Base-by-base conservation (phyloP, 2,888 invertebrate genomes). In the Drosophila lacicola region DNA sequence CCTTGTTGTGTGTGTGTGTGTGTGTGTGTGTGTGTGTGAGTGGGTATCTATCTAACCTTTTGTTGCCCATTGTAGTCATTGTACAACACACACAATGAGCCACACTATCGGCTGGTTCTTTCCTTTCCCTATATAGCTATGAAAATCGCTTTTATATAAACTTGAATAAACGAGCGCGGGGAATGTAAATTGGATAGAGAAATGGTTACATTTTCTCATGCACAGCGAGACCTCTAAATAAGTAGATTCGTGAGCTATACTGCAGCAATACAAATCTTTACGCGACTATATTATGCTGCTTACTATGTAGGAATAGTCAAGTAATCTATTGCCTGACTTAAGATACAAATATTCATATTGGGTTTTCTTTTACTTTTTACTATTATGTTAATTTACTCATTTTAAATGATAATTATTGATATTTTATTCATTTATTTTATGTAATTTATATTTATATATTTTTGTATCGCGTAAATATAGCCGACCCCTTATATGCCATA, bases 111-210 rank as follows among this genome's bases (percentile, higher is more conserved):
- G 57, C 39, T 65, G 70, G 62, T 78, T 81, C 66, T 67, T 55
- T 69, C 61, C 63, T 29, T 53, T 47, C 44, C 45, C 44, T 54
- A 62, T 54, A 65, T 67, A 55, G 58, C 70, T 63, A 63, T 67
- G 67, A 74, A 76, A 83, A 83, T 83, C 81, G 80, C 66, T 80
- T 83, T 87, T 83, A 84, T 78, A 87, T 82, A 87, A 87, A 78
- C 83, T 87, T 71, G 33, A 70, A 78, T 78, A 62, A 60, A 77
- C 55, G 82, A 64, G 66, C 60, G 63, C 49, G n/a, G 63, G 19
- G 55, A 64, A 72, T 78, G 69, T 65, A 75, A 74, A 78, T 70
- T 54, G 63, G 61, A 50, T 50, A 53, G 34, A 53, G 70, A 68
- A 50, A 70, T 54, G 37, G 45, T 41, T 53, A 54, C 54, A 66